Percentiles rank a stretch among this genome's conserved stretches.
phyloP scores from a whole-genome alignment of 2,113 vertebrate genomes.

The Daphoenositta chrysoptera region DNA sequence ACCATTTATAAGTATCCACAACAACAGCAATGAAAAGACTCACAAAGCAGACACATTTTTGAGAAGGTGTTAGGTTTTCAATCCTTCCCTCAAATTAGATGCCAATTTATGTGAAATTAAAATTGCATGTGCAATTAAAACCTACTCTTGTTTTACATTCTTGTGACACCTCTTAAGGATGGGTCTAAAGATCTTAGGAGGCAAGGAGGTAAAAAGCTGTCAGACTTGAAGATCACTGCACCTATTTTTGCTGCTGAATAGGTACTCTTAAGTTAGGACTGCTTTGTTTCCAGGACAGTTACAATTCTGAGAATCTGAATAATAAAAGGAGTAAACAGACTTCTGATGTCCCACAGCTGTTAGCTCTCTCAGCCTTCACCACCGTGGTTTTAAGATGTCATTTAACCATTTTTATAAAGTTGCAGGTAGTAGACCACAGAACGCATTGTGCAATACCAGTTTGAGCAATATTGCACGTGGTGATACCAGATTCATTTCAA shows the following conservation, averaged over 20 bases:
- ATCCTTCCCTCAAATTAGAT: background rate
- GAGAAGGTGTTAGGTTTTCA: background rate
- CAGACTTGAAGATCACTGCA: background rate
- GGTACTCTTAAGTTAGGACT: background rate
- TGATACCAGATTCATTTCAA: background rate
- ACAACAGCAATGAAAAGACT: background rate
- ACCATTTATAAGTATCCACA: background rate
- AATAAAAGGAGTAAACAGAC: background rate
- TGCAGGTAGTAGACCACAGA: background rate
- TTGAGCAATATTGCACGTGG: background rate
- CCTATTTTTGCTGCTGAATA: background rate
- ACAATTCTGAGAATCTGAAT: background rate
- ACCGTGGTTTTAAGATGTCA: background rate
- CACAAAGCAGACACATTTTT: background rate
- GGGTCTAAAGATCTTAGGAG: background rate
- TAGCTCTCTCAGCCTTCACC: background rate
- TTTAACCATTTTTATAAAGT: background rate
- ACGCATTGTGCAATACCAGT: background rate
- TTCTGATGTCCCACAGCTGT: background rate
- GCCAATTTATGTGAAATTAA: background rate
- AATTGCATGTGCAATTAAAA: background rate
- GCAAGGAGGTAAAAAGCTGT: background rate
- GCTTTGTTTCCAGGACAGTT: background rate
- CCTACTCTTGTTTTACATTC: background rate
- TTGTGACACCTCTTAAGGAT: accelerated